phyloP scores from a whole-genome alignment of 2,113 vertebrate species.

The Hyperoodon ampullatus region DNA sequence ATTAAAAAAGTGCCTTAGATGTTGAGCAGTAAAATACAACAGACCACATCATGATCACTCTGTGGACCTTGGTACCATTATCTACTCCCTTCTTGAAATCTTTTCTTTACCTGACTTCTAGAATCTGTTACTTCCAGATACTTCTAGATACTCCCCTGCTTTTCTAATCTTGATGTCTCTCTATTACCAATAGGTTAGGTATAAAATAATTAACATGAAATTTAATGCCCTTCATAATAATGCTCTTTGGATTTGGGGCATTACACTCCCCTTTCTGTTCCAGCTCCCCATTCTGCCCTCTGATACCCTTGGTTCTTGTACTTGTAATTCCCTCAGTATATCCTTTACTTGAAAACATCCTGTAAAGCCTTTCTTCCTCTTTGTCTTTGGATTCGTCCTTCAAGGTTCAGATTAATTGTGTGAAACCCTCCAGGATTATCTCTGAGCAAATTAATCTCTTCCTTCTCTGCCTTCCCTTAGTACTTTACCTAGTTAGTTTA shows the following conservation, averaged over 20 bases:
- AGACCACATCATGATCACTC: neutral
- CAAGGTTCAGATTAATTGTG: neutral
- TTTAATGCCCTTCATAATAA: neutral
- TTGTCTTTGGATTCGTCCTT: neutral
- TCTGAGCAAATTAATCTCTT: neutral
- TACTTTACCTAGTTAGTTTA: conserved; percentile 5
- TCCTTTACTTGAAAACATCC: neutral
- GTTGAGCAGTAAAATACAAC: neutral
- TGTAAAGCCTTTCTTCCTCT: neutral
- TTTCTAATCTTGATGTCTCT: neutral
- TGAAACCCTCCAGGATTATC: neutral
- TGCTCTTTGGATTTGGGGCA: neutral
- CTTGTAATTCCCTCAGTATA: neutral
- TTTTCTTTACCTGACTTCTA: neutral
- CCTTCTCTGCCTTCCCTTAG: neutral
- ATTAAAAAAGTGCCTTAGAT: neutral
- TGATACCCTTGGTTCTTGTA: neutral
- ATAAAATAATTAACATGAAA: neutral
- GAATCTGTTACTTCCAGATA: neutral
- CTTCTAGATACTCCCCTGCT: neutral
- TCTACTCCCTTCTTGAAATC: neutral
- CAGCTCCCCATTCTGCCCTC: neutral
- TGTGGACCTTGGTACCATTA: neutral
- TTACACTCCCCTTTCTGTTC: neutral
- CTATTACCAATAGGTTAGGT: neutral